phyloP scores from a whole-genome alignment of 2,113 vertebrate species.

The Anser brachyrhynchus region DNA sequence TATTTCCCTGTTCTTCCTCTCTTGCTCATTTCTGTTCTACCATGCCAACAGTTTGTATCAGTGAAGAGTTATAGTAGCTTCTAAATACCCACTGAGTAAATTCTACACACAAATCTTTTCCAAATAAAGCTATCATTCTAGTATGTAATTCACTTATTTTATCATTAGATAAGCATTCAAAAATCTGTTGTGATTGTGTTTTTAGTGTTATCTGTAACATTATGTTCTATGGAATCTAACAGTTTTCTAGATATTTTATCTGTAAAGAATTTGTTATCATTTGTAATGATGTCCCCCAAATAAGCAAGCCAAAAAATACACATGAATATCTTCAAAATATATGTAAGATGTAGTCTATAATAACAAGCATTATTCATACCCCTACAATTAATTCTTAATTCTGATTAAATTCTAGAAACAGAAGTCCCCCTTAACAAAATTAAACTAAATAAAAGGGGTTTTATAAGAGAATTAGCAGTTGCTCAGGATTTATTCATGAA shows the following conservation, averaged over 20 bases:
- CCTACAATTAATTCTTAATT: not conserved
- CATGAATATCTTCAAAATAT: not conserved
- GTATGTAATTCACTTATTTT: not conserved
- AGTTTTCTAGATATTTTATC: not conserved
- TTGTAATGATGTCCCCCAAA: not conserved
- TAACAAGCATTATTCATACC: not conserved
- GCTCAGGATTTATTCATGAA: not conserved
- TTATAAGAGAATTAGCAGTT: not conserved
- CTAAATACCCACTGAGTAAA: not conserved
- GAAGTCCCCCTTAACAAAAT: not conserved
- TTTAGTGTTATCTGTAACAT: not conserved
- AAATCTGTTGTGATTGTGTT: not conserved
- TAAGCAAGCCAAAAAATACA: not conserved
- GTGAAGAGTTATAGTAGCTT: not conserved
- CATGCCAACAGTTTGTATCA: not conserved
- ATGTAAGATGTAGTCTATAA: not conserved
- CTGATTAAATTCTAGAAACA: not conserved
- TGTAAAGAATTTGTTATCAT: not conserved
- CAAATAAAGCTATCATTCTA: not conserved
- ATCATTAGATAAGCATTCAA: not conserved
- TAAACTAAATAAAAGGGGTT: not conserved
- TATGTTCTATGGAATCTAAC: not conserved
- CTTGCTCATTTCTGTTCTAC: not conserved
- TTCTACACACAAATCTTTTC: not conserved
- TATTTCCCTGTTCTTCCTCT: not conserved